Percentiles rank a stretch among this genome's conserved stretches.
Conservation (phyloP, 2,797 vertebrate species). For the Cichlasoma orientale region DNA sequence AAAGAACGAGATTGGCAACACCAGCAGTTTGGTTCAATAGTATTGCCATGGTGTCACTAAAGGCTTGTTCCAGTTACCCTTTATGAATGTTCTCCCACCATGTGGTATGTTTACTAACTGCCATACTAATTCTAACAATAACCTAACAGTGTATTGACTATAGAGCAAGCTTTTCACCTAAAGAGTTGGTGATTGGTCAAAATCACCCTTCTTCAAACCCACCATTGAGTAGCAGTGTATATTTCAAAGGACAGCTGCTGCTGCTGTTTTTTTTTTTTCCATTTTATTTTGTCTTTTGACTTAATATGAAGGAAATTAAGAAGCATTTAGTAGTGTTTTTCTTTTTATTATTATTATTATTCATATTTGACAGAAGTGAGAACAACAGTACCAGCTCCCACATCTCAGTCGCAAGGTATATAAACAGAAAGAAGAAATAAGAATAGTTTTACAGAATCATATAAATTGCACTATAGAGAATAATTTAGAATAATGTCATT, state of each 20-base stretch:
- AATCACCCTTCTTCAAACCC: neutral
- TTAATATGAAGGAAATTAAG: neutral
- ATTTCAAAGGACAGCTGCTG: neutral
- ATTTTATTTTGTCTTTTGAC: neutral
- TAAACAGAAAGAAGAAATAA: neutral
- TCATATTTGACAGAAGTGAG: slow-evolving; percentile 20
- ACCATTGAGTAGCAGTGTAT: neutral
- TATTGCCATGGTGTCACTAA: neutral
- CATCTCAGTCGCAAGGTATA: slow-evolving; percentile 47
- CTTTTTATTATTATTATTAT: slow-evolving; percentile 1
- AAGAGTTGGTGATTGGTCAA: neutral
- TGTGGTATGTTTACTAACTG: slow-evolving; percentile 12
- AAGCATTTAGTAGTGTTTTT: neutral
- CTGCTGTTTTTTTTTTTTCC: neutral
- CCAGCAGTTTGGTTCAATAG: neutral
- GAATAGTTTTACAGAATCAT: neutral
- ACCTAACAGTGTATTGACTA: neutral
- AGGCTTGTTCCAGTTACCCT: neutral
- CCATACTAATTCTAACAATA: neutral
- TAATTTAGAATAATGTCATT: neutral
- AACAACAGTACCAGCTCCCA: slow-evolving; percentile 11
- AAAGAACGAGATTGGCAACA: neutral
- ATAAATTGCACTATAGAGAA: neutral
- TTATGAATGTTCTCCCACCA: neutral
- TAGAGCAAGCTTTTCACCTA: neutral